Evolutionary conservation across 64 coral and sea anemone species (phyloP).

Genomic region (Stylophora pistillata): DNA sequence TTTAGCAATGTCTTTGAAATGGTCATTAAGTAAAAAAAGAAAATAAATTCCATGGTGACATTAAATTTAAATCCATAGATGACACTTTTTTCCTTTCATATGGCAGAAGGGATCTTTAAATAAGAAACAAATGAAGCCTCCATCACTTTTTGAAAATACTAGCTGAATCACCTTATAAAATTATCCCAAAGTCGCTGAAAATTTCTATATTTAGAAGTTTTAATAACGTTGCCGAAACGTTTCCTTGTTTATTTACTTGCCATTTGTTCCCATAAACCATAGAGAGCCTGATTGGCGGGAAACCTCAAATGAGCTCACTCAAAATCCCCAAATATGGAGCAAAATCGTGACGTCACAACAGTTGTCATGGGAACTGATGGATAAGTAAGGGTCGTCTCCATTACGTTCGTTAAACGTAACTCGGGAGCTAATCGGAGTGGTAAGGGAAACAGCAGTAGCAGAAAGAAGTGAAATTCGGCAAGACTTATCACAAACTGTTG

Average conservation of each 20-base stretch:
- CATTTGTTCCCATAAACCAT: slow-evolving; percentile 20
- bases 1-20: too few species aligned
- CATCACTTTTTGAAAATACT: too few species aligned
- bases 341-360: not conserved
- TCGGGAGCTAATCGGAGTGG: not conserved
- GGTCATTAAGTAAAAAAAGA: too few species aligned
- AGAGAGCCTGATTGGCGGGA: not conserved
- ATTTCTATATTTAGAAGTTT: not conserved
- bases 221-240: not conserved
- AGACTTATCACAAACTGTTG: not conserved
- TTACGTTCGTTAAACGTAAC: not conserved
- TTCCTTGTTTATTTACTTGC: too few species aligned
- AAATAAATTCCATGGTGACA: too few species aligned
- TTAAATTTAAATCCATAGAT: too few species aligned
- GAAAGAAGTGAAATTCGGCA: not conserved
- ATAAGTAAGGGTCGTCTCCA: not conserved
- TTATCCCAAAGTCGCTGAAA: too few species aligned
- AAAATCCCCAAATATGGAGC: slow-evolving; percentile 17
- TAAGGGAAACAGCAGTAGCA: too few species aligned
- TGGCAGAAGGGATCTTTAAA: too few species aligned
- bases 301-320: not conserved
- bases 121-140: too few species aligned
- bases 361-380: slow-evolving; percentile 25
- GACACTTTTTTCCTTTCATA: too few species aligned
- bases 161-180: too few species aligned